Base-by-base conservation (phyloP, 2,113 vertebrate species). In the Pachypanchax playfairii region DNA sequence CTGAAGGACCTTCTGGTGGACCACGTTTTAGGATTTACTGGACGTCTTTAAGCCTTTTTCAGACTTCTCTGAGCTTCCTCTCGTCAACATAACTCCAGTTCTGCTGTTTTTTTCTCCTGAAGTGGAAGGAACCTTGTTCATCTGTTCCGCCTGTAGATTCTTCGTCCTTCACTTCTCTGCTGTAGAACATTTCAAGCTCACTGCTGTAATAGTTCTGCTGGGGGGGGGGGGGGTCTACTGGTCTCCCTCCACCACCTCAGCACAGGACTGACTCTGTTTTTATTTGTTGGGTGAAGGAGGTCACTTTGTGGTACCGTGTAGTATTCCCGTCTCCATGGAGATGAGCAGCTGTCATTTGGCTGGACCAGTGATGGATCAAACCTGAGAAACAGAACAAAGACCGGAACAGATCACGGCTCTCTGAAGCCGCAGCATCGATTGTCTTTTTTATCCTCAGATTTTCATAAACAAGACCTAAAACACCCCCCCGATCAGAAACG, bases 361-460 rank as follows among this genome's bases (percentile, higher is more conserved):
- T 90, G 89, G 88, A 71, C 89, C 86, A 91, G 86, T 89, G 88
- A 91, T 90, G 79, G 56, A 29, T 15, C 29, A 25, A 26, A 47
- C 61, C 43, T 64, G 36, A 15, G 36, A n/a, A 39, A 14, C 13
- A 15, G 2, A 14, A 3, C 13, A 13, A 3, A 14, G 36, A 39
- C 12, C 36, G 36, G 38, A n/a, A 41, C 38, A 1, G n/a, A 42
- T 10, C 15, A 17, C 5, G 38, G 17, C 38, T n/a, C 38, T 17
- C 38, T 41, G 38, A 17, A 20, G n/a, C 35, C 13, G 12, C 35
- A n/a, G 13, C 17, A n/a, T 41, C 5, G 39, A 18, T 42, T 42
- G n/a, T 42, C 39, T 42, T 42, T 20, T 42, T 42, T 18, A 35
- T 33, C 7, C 8, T 18, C 20, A 17, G 18, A 20, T 41, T 15